These are phyloP conservation scores for Gyps fulvus DNA, from an alignment of 2,113 vertebrate species.

Conservation along the genomic window DNA sequence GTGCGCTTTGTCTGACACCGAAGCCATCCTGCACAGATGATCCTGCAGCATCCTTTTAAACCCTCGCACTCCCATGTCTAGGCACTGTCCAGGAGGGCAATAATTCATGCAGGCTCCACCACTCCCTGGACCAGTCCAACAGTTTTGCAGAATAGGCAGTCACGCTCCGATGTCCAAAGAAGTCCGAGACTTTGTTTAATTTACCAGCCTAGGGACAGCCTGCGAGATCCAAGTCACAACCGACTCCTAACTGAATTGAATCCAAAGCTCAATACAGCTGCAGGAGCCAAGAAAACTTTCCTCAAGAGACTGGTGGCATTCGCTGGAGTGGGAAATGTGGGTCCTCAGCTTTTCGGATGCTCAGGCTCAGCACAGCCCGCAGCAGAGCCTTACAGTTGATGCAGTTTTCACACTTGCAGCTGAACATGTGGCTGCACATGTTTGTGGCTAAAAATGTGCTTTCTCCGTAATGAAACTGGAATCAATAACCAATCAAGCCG, in stretches of 20 bases:
- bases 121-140: neutral
- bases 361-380: neutral
- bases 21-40: neutral
- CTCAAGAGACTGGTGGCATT: slow-evolving; percentile 6
- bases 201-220: neutral
- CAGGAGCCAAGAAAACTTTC: slow-evolving; percentile 30
- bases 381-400: neutral
- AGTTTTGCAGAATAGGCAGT: slow-evolving; percentile 14
- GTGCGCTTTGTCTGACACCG: accelerated
- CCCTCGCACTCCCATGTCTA: accelerated
- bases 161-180: neutral
- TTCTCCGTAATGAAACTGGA: slow-evolving; percentile 53
- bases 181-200: slow-evolving; percentile 3
- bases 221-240: slow-evolving; percentile 40
- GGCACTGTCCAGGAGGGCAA: neutral
- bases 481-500: slow-evolving; percentile 65
- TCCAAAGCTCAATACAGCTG: neutral
- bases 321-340: neutral
- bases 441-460: slow-evolving; percentile 22
- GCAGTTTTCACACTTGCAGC: neutral
- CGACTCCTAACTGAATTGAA: neutral
- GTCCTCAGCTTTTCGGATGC: neutral
- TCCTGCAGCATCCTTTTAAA: neutral
- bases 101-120: neutral
- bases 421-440: slow-evolving; percentile 8